Percentiles rank a stretch among this genome's conserved stretches.
These are phyloP conservation scores for Pristionchus entomophagus DNA, from an alignment of 2,888 invertebrate species.

Conservation along the genomic window DNA sequence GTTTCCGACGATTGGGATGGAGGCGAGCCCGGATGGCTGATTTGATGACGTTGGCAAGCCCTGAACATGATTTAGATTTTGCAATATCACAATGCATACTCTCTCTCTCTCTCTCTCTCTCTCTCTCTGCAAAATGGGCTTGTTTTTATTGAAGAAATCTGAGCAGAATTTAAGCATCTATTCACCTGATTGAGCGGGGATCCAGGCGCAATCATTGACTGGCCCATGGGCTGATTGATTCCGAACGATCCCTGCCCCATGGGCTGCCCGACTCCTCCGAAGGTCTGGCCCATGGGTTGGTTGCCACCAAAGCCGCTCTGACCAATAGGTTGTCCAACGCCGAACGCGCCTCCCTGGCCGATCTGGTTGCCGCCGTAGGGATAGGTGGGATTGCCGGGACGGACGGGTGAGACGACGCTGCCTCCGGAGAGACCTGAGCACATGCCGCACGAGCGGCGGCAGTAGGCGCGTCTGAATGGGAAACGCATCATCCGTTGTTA, in stretches of 20 bases:
- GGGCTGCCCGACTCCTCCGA: too few species aligned
- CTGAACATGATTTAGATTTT: background rate
- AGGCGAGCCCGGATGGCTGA: background rate
- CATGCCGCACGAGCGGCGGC: constrained; percentile 34
- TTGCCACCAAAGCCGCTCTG: background rate
- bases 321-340: background rate
- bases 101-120: too few species aligned
- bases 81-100: too few species aligned
- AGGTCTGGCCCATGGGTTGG: too few species aligned
- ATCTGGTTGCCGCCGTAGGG: background rate
- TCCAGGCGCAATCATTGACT: too few species aligned
- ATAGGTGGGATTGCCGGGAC: background rate
- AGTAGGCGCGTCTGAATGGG: constrained; percentile 16
- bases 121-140: too few species aligned
- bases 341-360: background rate
- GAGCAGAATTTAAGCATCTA: too few species aligned
- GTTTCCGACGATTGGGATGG: background rate
- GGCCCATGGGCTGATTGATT: too few species aligned
- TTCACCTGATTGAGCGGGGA: too few species aligned
- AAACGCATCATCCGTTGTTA: background rate
- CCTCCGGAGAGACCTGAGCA: background rate
- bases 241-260: too few species aligned
- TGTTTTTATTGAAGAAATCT: too few species aligned
- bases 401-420: background rate
- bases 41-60: background rate